A percentile compares a stretch with the other conserved stretches of the same genome.
These are phyloP conservation scores for Salminus brasiliensis DNA, from an alignment of 2,113 vertebrate species.

Conservation along the genomic window DNA sequence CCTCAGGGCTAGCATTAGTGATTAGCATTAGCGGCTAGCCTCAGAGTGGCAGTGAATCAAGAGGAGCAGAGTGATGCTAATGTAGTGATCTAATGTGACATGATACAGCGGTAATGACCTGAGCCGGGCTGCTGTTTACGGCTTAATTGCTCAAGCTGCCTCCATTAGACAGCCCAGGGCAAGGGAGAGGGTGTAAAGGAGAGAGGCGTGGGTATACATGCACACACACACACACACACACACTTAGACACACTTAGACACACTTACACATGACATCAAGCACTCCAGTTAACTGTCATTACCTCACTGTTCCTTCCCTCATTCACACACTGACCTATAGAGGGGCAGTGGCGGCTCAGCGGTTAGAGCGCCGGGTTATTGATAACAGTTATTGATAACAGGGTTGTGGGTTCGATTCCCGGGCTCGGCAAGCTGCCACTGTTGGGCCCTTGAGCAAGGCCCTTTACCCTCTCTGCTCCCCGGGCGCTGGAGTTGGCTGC, in stretches of 20 bases:
- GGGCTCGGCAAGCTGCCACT: too few relatives aligned
- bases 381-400: too few relatives aligned
- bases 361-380: too few relatives aligned
- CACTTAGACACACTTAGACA: not conserved
- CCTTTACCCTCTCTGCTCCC: too few relatives aligned
- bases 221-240: not conserved
- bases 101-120: conserved; percentile 25
- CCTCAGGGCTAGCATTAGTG: conserved; percentile 8
- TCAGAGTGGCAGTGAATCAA: conserved; percentile 7
- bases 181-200: not conserved
- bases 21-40: conserved; percentile 18
- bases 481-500: too few relatives aligned
- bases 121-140: conserved; percentile 5
- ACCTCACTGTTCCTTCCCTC: not conserved
- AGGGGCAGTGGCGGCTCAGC: too few relatives aligned
- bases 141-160: conserved; percentile 34
- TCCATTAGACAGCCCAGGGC: conserved; percentile 9
- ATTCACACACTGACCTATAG: not conserved
- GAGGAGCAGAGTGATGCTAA: not conserved
- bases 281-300: not conserved
- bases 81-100: conserved; percentile 23
- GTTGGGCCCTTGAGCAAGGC: too few relatives aligned
- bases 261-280: not conserved
- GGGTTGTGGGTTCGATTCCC: too few relatives aligned
- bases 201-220: not conserved